Conservation (phyloP, 2,113 vertebrate species). For the Formicarius rufipectus region DNA sequence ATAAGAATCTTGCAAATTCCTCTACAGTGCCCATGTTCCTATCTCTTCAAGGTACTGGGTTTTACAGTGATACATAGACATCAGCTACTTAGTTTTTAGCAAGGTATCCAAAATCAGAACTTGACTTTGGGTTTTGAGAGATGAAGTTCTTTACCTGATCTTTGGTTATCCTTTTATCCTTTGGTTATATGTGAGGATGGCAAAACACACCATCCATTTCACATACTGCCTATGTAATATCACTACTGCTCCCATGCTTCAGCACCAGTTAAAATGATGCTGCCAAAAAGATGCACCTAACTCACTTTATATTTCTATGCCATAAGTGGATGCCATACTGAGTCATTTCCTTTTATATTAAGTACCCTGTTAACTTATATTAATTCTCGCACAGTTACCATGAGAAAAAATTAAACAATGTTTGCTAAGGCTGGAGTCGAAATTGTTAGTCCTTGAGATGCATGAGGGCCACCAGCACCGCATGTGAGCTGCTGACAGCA, state of each 20-base stretch:
- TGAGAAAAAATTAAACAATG: not conserved
- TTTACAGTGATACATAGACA: not conserved
- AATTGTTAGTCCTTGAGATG: not conserved
- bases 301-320: not conserved
- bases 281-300: not conserved
- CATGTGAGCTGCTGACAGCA: not conserved
- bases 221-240: not conserved
- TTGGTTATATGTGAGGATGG: not conserved
- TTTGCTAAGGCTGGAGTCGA: constrained; percentile 12
- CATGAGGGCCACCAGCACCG: not conserved
- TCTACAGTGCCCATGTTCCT: not conserved
- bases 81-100: not conserved
- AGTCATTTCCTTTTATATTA: constrained; percentile 20
- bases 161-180: not conserved
- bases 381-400: not conserved
- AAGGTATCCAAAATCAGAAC: not conserved
- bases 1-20: not conserved
- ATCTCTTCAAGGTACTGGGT: not conserved
- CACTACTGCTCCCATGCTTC: not conserved
- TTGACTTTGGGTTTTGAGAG: not conserved
- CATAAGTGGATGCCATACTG: not conserved
- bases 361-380: not conserved
- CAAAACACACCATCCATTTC: not conserved
- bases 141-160: not conserved
- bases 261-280: not conserved